Evolutionary conservation across 1,140 invertebrate genomes (phyloP).

Genomic region (Drosophila azteca): DNA sequence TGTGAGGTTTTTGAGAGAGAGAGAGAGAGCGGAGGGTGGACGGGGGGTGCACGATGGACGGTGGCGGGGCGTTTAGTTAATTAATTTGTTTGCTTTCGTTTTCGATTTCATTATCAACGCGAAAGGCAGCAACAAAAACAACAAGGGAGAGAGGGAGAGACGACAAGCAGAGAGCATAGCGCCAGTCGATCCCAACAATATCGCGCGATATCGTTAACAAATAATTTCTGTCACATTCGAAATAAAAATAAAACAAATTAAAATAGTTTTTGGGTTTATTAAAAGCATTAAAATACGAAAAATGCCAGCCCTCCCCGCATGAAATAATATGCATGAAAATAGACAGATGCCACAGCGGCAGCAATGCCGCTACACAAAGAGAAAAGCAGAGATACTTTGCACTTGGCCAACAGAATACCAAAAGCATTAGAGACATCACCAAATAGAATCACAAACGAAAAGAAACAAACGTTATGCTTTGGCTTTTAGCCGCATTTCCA

Average conservation of each 20-base stretch:
- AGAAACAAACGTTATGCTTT: slow-evolving; percentile 32
- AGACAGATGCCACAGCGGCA: slow-evolving; percentile 52
- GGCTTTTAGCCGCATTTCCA: slow-evolving; percentile 56
- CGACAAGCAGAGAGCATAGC: slow-evolving; percentile 23
- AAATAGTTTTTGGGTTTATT: slow-evolving; percentile 66
- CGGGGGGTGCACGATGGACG: too few relatives aligned
- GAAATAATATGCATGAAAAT: slow-evolving; percentile 75
- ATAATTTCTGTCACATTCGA: slow-evolving; percentile 76
- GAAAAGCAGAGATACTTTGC: background rate
- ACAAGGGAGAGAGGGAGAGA: too few relatives aligned
- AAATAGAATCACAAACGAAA: background rate
- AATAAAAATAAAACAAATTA: slow-evolving; percentile 79
- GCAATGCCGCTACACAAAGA: slow-evolving; percentile 6
- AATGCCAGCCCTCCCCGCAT: slow-evolving; percentile 33
- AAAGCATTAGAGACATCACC: too few relatives aligned
- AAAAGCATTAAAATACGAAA: slow-evolving; percentile 28
- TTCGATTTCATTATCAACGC: slow-evolving; percentile 64
- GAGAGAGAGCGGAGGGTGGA: background rate
- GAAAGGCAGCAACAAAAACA: background rate
- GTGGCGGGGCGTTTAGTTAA: slow-evolving; percentile 42
- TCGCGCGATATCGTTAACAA: slow-evolving; percentile 72
- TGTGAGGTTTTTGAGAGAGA: background rate
- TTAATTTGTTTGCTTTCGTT: slow-evolving; percentile 68
- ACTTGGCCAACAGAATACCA: too few relatives aligned
- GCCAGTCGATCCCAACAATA: slow-evolving; percentile 49